Conservation (phyloP, 2,888 invertebrate genomes). For the Gastracanthus pulcherrimus region DNA sequence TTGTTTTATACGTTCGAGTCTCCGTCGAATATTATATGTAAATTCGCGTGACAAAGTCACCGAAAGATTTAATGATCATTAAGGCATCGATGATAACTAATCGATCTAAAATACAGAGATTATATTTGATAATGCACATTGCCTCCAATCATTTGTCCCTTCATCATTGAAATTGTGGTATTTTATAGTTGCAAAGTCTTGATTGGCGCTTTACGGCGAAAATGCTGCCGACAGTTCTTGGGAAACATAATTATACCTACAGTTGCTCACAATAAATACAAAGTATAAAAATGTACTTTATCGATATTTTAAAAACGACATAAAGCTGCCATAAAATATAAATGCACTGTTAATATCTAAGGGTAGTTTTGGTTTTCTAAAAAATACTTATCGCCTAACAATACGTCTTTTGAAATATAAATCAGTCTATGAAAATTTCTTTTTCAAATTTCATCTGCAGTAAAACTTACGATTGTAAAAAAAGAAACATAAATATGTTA, state of each 20-base stretch:
- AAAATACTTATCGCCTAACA: constrained; percentile 28
- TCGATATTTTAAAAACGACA: not conserved
- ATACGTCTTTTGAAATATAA: constrained; percentile 28
- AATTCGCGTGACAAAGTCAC: constrained; percentile 2
- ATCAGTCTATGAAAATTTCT: constrained; percentile 48
- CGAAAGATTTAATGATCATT: constrained; percentile 8
- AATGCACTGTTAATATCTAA: constrained; percentile 11
- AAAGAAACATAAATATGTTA: constrained; percentile 15
- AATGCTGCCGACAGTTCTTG: constrained; percentile 11
- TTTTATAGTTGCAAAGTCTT: not conserved
- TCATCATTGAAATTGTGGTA: not conserved
- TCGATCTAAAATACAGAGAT: constrained; percentile 52
- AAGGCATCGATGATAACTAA: constrained; percentile 36
- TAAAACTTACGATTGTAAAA: not conserved
- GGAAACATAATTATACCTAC: constrained; percentile 17
- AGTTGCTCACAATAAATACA: constrained; percentile 6
- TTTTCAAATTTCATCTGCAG: constrained; percentile 29
- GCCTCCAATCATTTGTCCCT: constrained; percentile 20
- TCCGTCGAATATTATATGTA: not conserved
- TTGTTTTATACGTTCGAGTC: constrained; percentile 35
- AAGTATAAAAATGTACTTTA: not conserved
- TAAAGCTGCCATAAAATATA: constrained; percentile 3
- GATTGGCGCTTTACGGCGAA: constrained; percentile 7
- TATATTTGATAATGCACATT: constrained; percentile 48
- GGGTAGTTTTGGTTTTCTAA: constrained; percentile 35